These are phyloP conservation scores for Camelus bactrianus DNA, from an alignment of 2,113 vertebrate species.

Conservation along the genomic window DNA sequence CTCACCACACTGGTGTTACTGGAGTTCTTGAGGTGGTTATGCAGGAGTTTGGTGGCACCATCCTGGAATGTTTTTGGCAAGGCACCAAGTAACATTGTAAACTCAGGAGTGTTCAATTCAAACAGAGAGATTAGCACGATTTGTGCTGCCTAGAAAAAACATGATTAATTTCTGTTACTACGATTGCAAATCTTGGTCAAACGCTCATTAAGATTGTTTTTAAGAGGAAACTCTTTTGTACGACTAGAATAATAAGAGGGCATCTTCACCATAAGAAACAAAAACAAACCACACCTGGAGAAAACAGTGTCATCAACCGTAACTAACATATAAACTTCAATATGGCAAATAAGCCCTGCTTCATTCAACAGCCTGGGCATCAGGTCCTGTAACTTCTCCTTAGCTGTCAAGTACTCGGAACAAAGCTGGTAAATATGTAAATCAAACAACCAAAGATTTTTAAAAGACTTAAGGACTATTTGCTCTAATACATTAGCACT, in stretches of 20 bases:
- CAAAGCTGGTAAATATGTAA: not conserved
- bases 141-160: constrained; percentile 93
- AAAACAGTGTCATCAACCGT: not conserved
- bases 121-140: constrained; percentile 98
- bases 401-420: not conserved
- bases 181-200: not conserved
- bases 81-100: constrained; percentile 99
- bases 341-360: not conserved
- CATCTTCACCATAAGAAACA: not conserved
- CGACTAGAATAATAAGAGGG: not conserved
- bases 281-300: not conserved
- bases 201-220: not conserved
- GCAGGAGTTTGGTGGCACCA: constrained; percentile 98
- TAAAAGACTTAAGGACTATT: not conserved
- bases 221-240: not conserved
- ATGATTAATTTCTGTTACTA: not conserved
- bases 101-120: constrained; percentile 98
- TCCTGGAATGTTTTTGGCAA: constrained; percentile 99
- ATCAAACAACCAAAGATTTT: not conserved
- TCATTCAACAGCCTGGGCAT: not conserved
- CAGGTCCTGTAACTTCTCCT: not conserved
- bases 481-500: not conserved
- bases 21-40: constrained; percentile 98
- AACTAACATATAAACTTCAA: not conserved
- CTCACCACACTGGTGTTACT: constrained; percentile 96